These are phyloP conservation scores for Clarias magur DNA, from an alignment of 2,113 vertebrate species.

Conservation along the genomic window DNA sequence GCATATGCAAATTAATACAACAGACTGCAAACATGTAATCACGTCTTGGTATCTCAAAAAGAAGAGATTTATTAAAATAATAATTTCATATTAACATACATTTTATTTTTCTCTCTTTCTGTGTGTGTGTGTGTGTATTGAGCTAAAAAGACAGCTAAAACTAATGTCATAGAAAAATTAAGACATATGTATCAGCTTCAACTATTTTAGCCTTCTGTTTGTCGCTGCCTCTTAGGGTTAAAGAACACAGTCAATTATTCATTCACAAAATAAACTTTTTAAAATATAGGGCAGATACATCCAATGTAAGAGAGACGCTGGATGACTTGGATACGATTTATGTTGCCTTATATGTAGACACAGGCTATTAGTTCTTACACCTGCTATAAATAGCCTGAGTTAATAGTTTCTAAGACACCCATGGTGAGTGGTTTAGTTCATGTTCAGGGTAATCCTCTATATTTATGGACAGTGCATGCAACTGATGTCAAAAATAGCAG, in stretches of 20 bases:
- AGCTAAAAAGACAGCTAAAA: background rate
- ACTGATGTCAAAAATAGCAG: background rate
- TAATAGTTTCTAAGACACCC: background rate
- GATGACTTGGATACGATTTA: background rate
- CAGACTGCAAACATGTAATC: background rate
- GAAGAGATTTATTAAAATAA: background rate
- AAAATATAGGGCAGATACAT: background rate
- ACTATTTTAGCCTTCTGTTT: background rate
- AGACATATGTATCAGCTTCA: background rate
- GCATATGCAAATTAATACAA: background rate
- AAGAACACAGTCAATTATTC: background rate
- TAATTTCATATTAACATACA: background rate
- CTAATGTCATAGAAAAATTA: background rate
- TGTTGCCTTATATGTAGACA: background rate
- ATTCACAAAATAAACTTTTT: background rate
- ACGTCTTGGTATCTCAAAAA: background rate
- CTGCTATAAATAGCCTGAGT: background rate
- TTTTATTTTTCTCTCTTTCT: background rate
- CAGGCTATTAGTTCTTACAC: background rate
- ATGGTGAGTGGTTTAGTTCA: background rate
- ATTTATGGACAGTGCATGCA: background rate
- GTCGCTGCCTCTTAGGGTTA: background rate
- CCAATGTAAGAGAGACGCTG: slow-evolving; percentile 1
- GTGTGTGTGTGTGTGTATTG: background rate
- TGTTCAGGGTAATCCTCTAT: background rate